Evolutionary conservation across 2,113 vertebrate species (phyloP).

Genomic region (Butorides virescens): DNA sequence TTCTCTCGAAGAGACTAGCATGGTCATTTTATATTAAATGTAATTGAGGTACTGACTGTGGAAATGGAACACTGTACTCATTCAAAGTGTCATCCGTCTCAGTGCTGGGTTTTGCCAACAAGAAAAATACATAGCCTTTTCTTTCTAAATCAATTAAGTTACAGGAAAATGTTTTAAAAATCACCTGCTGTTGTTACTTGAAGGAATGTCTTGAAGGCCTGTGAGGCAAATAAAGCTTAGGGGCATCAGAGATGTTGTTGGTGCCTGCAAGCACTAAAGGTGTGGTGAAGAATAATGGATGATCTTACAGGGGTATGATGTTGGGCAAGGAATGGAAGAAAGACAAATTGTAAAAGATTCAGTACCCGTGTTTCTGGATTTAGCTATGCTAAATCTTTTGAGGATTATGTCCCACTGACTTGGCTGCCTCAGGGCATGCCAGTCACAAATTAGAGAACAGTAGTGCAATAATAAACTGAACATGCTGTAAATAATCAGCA

Average conservation of each 20-base stretch:
- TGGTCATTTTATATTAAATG: neutral
- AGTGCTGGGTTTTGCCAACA: neutral
- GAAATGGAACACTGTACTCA: neutral
- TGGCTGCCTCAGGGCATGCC: neutral
- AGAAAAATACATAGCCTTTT: neutral
- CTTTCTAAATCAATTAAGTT: neutral
- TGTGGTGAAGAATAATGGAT: neutral
- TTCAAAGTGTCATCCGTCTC: neutral
- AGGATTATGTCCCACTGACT: neutral
- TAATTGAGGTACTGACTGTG: neutral
- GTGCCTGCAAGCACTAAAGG: neutral
- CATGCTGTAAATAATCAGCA: neutral
- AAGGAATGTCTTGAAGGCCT: neutral
- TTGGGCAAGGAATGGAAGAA: neutral
- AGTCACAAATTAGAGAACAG: neutral
- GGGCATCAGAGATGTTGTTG: neutral
- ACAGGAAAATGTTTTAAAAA: neutral
- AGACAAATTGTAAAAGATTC: neutral
- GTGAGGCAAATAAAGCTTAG: neutral
- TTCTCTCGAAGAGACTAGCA: neutral
- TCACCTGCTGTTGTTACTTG: neutral
- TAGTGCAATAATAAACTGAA: neutral
- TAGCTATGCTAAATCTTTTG: neutral
- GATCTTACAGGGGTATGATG: neutral
- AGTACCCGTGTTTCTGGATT: neutral